Conservation (phyloP, 2,888 invertebrate species). For the Lamellibrachia columna region DNA sequence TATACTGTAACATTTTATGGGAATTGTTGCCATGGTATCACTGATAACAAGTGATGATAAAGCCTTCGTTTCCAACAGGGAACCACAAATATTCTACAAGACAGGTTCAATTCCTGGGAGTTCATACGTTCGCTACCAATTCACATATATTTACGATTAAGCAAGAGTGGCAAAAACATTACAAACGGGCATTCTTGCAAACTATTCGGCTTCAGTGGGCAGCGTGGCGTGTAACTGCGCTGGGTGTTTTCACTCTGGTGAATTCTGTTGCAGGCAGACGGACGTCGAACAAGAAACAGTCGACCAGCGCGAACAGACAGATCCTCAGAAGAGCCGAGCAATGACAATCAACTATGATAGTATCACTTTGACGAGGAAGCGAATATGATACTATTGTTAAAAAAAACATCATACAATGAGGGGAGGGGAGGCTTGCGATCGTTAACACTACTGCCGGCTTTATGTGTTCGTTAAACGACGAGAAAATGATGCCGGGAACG, state of each 20-base stretch:
- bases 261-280: not conserved
- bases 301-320: not conserved
- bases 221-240: not conserved
- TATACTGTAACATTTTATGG: not conserved
- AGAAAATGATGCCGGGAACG: not conserved
- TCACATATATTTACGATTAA: not conserved
- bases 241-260: not conserved
- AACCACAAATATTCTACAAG: not conserved
- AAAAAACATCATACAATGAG: not conserved
- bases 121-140: not conserved
- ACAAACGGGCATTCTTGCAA: not conserved
- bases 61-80: not conserved
- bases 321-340: not conserved
- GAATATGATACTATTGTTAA: not conserved
- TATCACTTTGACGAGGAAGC: not conserved
- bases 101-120: not conserved
- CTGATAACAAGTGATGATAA: not conserved
- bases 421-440: not conserved
- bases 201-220: not conserved
- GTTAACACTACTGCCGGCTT: not conserved
- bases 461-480: not conserved
- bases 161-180: not conserved
- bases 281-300: not conserved
- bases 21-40: not conserved
- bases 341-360: not conserved